phyloP scores from a whole-genome alignment of 2,113 vertebrate genomes.

The Chaenogobius annularis region DNA sequence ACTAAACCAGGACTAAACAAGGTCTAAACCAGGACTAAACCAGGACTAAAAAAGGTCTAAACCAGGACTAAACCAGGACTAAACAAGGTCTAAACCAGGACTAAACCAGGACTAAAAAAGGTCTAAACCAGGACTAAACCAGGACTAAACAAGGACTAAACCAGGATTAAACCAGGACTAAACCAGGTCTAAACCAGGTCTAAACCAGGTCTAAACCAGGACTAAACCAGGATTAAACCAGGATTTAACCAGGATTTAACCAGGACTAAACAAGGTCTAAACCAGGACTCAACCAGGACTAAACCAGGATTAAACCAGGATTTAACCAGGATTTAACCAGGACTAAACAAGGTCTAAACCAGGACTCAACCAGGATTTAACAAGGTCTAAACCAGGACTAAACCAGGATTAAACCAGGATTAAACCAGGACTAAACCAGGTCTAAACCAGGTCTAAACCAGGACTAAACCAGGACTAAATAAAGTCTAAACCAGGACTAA shows the following conservation, averaged over 20 bases:
- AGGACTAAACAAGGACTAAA: not conserved
- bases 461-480: not conserved
- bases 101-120: not conserved
- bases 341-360: not conserved
- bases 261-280: no score
- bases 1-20: not conserved
- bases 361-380: no score
- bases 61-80: not conserved
- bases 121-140: not conserved
- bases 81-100: not conserved
- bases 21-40: no score
- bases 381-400: no score
- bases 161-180: not conserved
- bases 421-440: not conserved
- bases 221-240: not conserved
- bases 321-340: not conserved
- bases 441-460: not conserved
- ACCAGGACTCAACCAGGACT: no score
- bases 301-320: no score
- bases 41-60: not conserved
- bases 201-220: slow-evolving; percentile 1
- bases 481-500: not conserved
- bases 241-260: not conserved
- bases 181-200: not conserved
- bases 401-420: not conserved